These are phyloP conservation scores for Homarus gammarus DNA, from an alignment of 2,888 invertebrate species.

Conservation along the genomic window DNA sequence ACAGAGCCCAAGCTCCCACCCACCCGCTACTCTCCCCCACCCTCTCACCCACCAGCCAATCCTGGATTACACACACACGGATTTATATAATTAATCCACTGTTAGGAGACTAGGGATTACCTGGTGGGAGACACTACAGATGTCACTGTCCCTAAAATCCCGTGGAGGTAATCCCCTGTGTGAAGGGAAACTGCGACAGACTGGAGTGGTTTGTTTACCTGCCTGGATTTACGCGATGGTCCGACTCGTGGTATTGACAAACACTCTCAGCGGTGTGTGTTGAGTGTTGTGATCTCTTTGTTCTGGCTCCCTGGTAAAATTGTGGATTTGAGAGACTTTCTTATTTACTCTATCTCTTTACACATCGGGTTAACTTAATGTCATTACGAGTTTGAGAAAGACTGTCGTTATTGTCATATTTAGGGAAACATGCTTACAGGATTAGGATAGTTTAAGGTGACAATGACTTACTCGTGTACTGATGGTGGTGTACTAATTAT, in stretches of 20 bases:
- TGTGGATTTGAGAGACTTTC: no score
- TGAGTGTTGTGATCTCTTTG: neutral
- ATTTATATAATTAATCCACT: conserved; percentile 51
- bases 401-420: no score
- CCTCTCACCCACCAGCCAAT: neutral
- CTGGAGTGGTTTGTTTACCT: conserved; percentile 43
- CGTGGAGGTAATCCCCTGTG: conserved; percentile 36
- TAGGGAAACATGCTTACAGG: no score
- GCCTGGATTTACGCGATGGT: neutral
- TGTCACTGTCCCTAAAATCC: conserved; percentile 33
- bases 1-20: no score
- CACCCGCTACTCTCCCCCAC: neutral
- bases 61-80: conserved; percentile 17
- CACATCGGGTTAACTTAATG: no score
- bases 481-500: no score
- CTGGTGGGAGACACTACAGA: conserved; percentile 44
- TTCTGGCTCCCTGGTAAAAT: no score
- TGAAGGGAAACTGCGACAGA: conserved; percentile 26
- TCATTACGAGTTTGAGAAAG: no score
- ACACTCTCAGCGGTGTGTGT: neutral
- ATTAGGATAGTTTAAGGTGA: no score
- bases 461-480: no score
- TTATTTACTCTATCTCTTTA: no score
- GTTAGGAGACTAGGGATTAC: conserved; percentile 44
- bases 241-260: neutral